These are phyloP conservation scores for Microdon myrmicae DNA, from an alignment of 2,888 invertebrate species.

Conservation along the genomic window DNA sequence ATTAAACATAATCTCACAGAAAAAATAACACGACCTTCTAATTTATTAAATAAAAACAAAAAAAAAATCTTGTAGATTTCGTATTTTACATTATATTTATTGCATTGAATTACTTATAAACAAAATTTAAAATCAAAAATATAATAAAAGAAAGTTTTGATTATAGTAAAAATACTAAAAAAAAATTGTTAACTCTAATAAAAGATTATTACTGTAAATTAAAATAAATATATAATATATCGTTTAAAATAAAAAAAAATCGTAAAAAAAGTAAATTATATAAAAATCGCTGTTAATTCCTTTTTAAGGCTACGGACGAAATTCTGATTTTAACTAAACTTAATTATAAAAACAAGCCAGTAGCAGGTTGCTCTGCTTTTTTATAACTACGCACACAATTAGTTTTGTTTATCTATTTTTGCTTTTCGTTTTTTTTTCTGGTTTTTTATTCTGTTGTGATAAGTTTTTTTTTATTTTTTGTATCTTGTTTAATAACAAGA, in stretches of 20 bases:
- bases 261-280: conserved; percentile 26
- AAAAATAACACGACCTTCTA: conserved; percentile 15
- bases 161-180: conserved; percentile 21
- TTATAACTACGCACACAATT: conserved; percentile 4
- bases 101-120: conserved; percentile 40
- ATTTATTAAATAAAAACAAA: conserved; percentile 6
- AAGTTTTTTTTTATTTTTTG: not conserved
- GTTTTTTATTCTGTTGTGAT: not conserved
- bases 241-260: conserved; percentile 18
- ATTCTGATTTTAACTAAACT: conserved; percentile 42
- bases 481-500: conserved; percentile 2
- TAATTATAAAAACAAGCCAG: conserved; percentile 36
- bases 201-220: conserved; percentile 39
- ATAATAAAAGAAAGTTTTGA: conserved; percentile 22
- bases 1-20: not conserved
- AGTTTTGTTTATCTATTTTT: conserved; percentile 3
- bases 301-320: conserved; percentile 52
- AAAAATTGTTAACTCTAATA: conserved; percentile 20
- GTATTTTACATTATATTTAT: conserved; percentile 47
- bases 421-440: conserved; percentile 7
- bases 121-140: no score
- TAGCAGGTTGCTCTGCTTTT: conserved; percentile 27
- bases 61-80: conserved; percentile 26
- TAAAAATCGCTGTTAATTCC: conserved; percentile 45
- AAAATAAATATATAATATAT: conserved; percentile 47